Conservation (phyloP, 2,113 vertebrate genomes). For the Lasiurus borealis region DNA sequence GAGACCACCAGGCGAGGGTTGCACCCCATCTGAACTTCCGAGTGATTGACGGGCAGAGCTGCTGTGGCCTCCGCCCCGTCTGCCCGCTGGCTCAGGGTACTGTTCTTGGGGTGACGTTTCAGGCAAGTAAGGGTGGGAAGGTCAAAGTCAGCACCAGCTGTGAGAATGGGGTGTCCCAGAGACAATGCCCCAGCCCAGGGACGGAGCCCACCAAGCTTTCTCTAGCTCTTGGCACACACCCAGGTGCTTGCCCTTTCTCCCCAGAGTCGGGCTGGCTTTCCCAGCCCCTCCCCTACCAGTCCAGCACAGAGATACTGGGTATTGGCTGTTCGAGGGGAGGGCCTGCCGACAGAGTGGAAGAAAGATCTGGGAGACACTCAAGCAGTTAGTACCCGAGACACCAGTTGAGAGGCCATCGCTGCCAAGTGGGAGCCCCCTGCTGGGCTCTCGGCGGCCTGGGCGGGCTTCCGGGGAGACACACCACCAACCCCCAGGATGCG, state of each 20-base stretch:
- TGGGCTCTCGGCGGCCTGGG: too few species aligned
- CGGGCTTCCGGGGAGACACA: not conserved
- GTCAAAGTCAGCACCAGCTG: not conserved
- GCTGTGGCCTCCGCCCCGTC: not conserved
- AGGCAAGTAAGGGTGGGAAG: not conserved
- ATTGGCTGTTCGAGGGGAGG: not conserved
- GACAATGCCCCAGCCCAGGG: not conserved
- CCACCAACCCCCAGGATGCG: fast-evolving
- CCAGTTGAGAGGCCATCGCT: not conserved
- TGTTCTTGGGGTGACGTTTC: constrained; percentile 21
- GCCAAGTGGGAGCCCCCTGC: not conserved
- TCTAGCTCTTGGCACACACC: not conserved
- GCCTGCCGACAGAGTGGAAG: not conserved
- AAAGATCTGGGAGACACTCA: not conserved
- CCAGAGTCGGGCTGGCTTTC: not conserved
- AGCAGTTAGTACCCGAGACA: not conserved
- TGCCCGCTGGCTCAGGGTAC: not conserved
- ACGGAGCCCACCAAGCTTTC: not conserved
- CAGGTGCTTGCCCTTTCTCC: not conserved
- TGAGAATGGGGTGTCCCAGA: not conserved
- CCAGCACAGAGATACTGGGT: not conserved
- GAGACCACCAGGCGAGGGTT: not conserved
- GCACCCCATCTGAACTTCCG: constrained; percentile 56
- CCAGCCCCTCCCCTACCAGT: not conserved
- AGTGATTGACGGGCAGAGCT: constrained; percentile 40